Base-by-base conservation (phyloP, 1,140 invertebrate species). In the Neodiprion virginianus region DNA sequence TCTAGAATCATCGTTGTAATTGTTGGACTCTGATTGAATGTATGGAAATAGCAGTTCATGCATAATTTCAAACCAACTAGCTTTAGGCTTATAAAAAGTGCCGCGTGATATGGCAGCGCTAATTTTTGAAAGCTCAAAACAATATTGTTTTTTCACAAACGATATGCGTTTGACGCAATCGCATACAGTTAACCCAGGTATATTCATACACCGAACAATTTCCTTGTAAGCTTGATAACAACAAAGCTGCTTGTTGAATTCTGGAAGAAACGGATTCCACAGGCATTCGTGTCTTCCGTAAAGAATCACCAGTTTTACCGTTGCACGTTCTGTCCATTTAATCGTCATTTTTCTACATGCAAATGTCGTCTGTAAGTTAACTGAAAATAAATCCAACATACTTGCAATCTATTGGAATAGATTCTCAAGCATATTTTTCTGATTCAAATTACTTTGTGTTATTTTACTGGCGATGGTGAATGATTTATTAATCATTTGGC, bases 131-230 rank as follows among this genome's bases (percentile, higher is more conserved):
- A 71, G 70, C 47, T 71, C 70, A 40, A 40, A 49, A 50, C 70
- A 71, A 71, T 71, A 71, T 49, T 50, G 70, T 12, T 49, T 40
- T 12, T 17, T 40, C 28, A 71, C 23, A 23, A 71, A 71, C 11
- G 70, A 40, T 12, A 71, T 71, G 7, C 70, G 21, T 23, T 71
- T 71, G 14, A 71, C 70, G 48, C 70, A 71, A 12, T 71, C 70
- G 70, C 70, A 71, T 48, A 71, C 70, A 50, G 70, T 71, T 23
- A 71, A 50, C n/a, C 48, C 70, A 71, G 70, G 70, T 14, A 71
- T 17, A 12, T 71, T 71, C 40, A 71, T 47, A 40, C 11, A 71
- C 9, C 47, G 12, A 12, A 71, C 70, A 11, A 71, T 71, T 40
- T 71, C 4, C 48, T 71, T 71, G 40, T 50, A 71, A 21, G 70